These are phyloP conservation scores for Coptotermes formosanus DNA, from an alignment of 1,140 invertebrate genomes.

Conservation along the genomic window DNA sequence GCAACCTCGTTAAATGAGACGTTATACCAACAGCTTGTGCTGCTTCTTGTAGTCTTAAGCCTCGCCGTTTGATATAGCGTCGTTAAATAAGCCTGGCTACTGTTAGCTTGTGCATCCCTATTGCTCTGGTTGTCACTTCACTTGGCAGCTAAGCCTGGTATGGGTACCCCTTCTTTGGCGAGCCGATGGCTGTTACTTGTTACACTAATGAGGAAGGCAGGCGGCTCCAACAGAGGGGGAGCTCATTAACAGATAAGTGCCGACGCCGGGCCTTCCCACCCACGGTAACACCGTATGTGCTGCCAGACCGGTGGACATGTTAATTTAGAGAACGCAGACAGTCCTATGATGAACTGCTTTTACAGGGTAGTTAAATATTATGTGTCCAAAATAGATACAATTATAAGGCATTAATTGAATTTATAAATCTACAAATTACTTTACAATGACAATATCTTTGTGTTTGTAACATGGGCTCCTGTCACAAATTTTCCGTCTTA, in stretches of 20 bases:
- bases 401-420: neutral
- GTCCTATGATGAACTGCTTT: neutral
- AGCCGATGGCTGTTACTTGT: constrained; percentile 8
- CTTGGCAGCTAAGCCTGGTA: neutral
- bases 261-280: neutral
- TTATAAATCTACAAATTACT: no score
- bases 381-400: neutral
- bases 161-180: neutral
- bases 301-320: neutral
- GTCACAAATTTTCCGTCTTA: no score
- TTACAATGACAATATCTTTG: no score
- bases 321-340: neutral
- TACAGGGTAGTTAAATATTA: neutral
- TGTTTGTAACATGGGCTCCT: no score
- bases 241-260: constrained; percentile 15
- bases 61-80: no score
- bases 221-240: constrained; percentile 4
- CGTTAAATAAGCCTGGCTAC: no score
- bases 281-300: constrained; percentile 4
- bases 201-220: constrained; percentile 14
- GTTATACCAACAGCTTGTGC: no score
- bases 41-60: no score
- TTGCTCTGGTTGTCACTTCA: neutral
- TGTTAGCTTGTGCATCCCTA: neutral
- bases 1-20: no score